These are phyloP conservation scores for Villa cingulata DNA, from an alignment of 2,888 invertebrate species.

Conservation along the genomic window DNA sequence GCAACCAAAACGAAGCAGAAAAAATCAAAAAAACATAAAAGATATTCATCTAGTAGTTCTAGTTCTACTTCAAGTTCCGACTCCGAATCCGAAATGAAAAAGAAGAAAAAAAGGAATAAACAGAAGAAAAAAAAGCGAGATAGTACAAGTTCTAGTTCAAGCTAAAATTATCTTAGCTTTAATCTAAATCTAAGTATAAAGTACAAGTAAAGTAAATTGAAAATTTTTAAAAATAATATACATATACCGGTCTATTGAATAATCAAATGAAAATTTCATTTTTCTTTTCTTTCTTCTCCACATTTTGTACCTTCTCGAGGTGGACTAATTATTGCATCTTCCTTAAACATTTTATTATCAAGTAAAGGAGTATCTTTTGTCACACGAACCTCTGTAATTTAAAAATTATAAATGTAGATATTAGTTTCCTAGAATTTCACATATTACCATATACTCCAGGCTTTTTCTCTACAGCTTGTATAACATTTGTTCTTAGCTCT, in stretches of 20 bases:
- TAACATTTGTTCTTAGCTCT: conserved; percentile 56
- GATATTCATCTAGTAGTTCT: neutral
- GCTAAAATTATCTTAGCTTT: too few species aligned
- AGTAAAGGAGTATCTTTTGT: conserved; percentile 45
- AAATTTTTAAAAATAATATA: too few species aligned
- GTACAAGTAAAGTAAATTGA: too few species aligned
- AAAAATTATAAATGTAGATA: neutral
- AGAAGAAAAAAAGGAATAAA: too few species aligned
- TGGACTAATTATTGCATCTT: conserved; percentile 24
- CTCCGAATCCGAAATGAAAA: too few species aligned
- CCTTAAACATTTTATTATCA: conserved; percentile 51
- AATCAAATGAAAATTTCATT: too few species aligned
- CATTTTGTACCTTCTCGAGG: conserved; percentile 9
- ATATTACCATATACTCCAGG: conserved; percentile 51
- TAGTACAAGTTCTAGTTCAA: too few species aligned
- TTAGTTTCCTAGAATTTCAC: neutral
- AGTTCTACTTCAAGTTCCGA: conserved; percentile 6
- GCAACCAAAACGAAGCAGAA: conserved; percentile 9
- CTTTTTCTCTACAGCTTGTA: conserved; percentile 55
- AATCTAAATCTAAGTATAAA: too few species aligned
- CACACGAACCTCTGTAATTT: conserved; percentile 45
- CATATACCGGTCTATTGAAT: too few species aligned
- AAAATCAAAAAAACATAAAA: conserved; percentile 10
- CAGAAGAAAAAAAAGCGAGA: too few species aligned
- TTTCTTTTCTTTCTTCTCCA: conserved; percentile 5